Evolutionary conservation across 2,113 vertebrate species (phyloP).

Genomic region (Cervus canadensis): DNA sequence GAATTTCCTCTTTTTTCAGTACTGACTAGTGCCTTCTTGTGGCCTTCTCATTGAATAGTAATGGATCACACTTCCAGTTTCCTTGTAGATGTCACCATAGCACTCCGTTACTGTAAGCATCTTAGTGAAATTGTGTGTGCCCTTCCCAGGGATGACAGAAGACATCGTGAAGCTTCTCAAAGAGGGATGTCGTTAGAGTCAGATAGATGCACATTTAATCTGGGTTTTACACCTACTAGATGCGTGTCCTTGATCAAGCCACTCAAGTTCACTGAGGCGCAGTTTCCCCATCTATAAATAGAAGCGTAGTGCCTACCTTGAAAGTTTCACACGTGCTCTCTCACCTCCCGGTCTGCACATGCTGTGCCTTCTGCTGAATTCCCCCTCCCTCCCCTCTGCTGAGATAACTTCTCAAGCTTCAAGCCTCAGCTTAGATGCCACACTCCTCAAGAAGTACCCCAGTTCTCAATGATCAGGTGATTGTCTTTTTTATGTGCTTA

Average conservation of each 20-base stretch:
- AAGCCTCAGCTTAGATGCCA: background rate
- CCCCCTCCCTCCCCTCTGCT: background rate
- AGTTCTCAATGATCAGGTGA: background rate
- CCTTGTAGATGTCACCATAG: background rate
- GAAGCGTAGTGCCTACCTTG: background rate
- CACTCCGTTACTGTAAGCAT: background rate
- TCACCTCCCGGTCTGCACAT: background rate
- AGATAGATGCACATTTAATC: background rate
- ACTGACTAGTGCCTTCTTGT: background rate
- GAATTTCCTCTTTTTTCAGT: background rate
- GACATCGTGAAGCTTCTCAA: background rate
- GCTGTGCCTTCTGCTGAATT: background rate
- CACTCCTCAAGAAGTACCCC: background rate
- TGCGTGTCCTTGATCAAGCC: background rate
- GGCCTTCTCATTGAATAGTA: background rate
- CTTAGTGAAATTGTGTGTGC: background rate
- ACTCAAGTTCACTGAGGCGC: background rate
- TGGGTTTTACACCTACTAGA: background rate
- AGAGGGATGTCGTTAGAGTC: background rate
- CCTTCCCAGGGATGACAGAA: background rate
- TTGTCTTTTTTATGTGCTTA: background rate
- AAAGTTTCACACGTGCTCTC: background rate
- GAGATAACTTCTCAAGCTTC: background rate
- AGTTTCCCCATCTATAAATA: background rate
- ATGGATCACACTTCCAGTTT: background rate